phyloP scores from a whole-genome alignment of 1,140 invertebrate genomes.

The Aphis craccivora region DNA sequence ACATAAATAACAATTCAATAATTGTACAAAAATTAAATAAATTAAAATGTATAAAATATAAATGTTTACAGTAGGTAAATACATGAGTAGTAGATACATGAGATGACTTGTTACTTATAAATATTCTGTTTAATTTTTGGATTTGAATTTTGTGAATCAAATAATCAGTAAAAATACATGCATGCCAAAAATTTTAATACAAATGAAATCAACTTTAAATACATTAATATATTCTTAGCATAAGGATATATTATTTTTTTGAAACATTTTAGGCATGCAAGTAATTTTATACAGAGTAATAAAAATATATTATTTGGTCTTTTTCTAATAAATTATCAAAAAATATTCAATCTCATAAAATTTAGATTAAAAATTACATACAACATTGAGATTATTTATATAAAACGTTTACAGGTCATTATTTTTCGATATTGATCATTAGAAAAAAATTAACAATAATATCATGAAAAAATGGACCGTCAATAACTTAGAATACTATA shows the following conservation, averaged over 20 bases:
- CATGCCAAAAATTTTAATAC: neutral
- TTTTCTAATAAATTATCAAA: neutral
- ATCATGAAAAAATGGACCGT: neutral
- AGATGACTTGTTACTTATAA: neutral
- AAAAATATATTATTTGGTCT: slow-evolving; percentile 6
- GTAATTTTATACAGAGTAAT: neutral
- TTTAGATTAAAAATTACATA: neutral
- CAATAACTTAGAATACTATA: neutral
- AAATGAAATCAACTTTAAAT: neutral
- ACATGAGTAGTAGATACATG: too few relatives aligned
- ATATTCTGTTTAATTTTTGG: neutral
- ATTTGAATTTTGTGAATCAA: neutral
- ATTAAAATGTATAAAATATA: slow-evolving; percentile 10
- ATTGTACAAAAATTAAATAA: slow-evolving; percentile 36
- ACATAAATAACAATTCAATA: slow-evolving; percentile 26
- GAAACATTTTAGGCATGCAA: neutral
- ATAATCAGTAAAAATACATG: neutral
- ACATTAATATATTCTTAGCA: neutral
- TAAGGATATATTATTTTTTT: neutral
- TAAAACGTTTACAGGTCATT: neutral
- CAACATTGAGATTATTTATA: neutral
- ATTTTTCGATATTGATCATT: neutral
- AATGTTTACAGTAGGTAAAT: slow-evolving; percentile 3
- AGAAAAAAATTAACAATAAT: slow-evolving; percentile 1
- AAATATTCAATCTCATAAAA: neutral